Base-by-base conservation (phyloP, 1,140 invertebrate species). In the Heliconius melpomene region DNA sequence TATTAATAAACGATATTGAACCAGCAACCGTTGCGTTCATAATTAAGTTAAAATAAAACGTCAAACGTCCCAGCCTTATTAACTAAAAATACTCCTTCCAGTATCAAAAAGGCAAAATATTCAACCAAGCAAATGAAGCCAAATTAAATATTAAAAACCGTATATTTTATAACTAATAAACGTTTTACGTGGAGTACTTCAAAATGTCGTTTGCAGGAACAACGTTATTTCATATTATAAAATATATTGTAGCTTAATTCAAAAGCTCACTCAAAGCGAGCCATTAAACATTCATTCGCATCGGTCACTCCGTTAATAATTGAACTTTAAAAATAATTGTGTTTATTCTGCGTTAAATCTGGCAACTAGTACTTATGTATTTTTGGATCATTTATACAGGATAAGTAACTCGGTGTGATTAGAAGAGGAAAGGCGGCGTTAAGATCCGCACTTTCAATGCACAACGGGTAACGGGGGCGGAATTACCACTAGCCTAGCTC, bases 241-340 rank as follows among this genome's bases (percentile, higher is more conserved):
- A 66, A 66, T 66, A 66, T 66, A 66, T 66, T 66, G 23, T 66
- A 26, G 23, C 60, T 66, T 66, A 66, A 66, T 66, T 66, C 60
- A 66, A 66, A 66, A 66, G 60, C 26, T 66, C 60, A 66, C 9
- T 66, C 60, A 66, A 29, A 66, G 26, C 60, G 60, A 29, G 23
- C 60, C 60, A 66, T 66, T 66, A 66, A 66, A 66, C 60, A 66
- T 66, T 66, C 60, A 66, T 66, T 29, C 60, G 60, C 60, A 29
- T 66, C 60, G 60, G 60, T 29, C 60, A 66, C 29, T 60, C 3
- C 60, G 26, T 29, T 66, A 29, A 66, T 66, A 66, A 66, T 66
- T 66, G 60, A 29, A n/a, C 26, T 29, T 57, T 66, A 66, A 66
- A 66, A 66, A 66, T 66, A 66, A 66, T 66, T 66, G 26, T 66